Base-by-base conservation (phyloP, 1,140 invertebrate species). In the Ceratina japonica region DNA sequence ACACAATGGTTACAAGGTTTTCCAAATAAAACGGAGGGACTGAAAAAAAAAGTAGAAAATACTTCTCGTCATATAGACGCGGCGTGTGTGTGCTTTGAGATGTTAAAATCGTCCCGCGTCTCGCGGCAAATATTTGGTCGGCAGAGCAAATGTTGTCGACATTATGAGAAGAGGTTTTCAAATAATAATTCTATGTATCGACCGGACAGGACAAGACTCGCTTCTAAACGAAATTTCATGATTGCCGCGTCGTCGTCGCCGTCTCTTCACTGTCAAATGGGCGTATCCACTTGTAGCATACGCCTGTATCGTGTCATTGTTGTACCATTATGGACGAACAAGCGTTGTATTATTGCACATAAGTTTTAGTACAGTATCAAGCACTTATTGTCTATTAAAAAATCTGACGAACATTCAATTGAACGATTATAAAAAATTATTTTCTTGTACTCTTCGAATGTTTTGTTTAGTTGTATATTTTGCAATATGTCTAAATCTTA, bases 1-100 rank as follows among this genome's bases (percentile, higher is more conserved):
- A 85, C 80, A 86, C 85, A 86, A 86, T 80, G 66, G 77, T 54
- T 83, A 86, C 81, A 86, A 80, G 85, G 80, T 86, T 86, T 79
- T 75, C 58, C 70, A 80, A 86, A 85, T 83, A 80, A 49, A 37
- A 58, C 15, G 4, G 8, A 22, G 8, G 13, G 44, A 51, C 10
- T 20, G 13, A 80, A 70, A 73, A 81, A 70, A 73, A 81, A 22
- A 56, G 16, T 52, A 37, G 18, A 31, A 74, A n/a, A 72, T 24
- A 65, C 44, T 27, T 12, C 27, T 61, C 70, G 74, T 78, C 82
- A 78, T 70, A 82, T 72, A 15, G 56, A 16, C 44, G 49, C 68
- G 72, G 56, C 56, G 70, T 68, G 75, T 76, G 73, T 82, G 77
- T 83, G 74, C 72, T 79, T 86, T 77, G 81, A 83, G 77, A 86